Percentiles rank a stretch among this genome's conserved stretches.
These are phyloP conservation scores for Polypedilum vanderplanki DNA, from an alignment of 1,140 invertebrate genomes.

Conservation along the genomic window DNA sequence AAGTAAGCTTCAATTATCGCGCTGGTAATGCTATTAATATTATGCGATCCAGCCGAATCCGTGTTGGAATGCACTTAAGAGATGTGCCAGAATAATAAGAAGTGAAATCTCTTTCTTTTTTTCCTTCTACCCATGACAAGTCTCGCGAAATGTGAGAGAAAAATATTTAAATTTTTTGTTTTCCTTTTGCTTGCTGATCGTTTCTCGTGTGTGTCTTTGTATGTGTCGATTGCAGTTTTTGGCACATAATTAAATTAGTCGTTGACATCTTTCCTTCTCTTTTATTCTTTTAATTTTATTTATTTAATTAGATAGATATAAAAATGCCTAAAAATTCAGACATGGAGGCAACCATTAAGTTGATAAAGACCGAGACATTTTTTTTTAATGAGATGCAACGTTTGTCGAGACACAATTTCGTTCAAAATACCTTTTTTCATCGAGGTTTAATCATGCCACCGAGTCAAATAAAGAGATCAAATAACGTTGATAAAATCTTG, in stretches of 20 bases:
- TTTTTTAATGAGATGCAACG: constrained; percentile 6
- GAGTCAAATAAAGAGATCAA: constrained; percentile 22
- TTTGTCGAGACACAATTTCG: background rate
- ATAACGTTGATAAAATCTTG: background rate
- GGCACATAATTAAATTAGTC: constrained; percentile 13
- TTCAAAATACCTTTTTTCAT: background rate
- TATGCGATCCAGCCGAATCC: background rate
- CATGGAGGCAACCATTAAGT: constrained; percentile 16
- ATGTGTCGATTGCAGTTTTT: background rate
- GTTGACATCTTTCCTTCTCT: background rate
- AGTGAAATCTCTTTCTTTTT: background rate
- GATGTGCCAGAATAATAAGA: background rate
- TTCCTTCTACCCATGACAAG: too few relatives aligned
- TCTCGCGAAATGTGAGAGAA: background rate
- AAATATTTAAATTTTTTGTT: background rate
- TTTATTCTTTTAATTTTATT: background rate
- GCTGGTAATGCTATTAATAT: constrained; percentile 27
- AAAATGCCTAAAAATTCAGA: constrained; percentile 13
- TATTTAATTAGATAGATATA: constrained; percentile 15
- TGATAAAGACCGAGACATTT: background rate
- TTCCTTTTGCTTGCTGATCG: background rate
- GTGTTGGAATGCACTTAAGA: constrained; percentile 28
- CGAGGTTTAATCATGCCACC: background rate
- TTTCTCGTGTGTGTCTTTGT: background rate
- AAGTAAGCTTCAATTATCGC: constrained; percentile 20